These are phyloP conservation scores for Anthophora plumipes DNA, from an alignment of 2,888 invertebrate species.

Conservation along the genomic window DNA sequence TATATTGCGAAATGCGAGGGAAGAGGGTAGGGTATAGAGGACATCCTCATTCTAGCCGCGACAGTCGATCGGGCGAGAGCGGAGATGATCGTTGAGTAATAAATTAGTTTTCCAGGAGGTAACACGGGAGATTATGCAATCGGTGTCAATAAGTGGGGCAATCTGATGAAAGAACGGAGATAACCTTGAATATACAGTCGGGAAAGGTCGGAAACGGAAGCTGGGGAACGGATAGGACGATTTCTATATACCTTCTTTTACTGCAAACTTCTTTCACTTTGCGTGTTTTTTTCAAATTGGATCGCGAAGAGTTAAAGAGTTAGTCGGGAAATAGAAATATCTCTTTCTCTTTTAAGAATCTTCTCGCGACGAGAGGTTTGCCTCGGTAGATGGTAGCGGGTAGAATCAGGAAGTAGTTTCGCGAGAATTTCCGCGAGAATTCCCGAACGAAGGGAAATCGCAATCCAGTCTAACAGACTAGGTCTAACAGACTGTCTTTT, in stretches of 20 bases:
- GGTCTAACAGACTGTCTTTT: constrained; percentile 17
- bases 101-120: constrained; percentile 82
- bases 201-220: constrained; percentile 61
- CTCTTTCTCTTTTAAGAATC: constrained; percentile 45
- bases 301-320: constrained; percentile 10
- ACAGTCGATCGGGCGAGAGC: constrained; percentile 75
- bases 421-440: constrained; percentile 57
- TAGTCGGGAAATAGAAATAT: constrained; percentile 65
- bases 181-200: constrained; percentile 60
- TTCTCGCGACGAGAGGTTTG: constrained; percentile 32
- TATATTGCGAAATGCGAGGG: constrained; percentile 46
- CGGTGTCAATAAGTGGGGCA: constrained; percentile 64
- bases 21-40: constrained; percentile 71
- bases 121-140: constrained; percentile 77
- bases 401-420: constrained; percentile 58
- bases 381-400: constrained; percentile 49
- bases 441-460: constrained; percentile 36
- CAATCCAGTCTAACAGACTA: constrained; percentile 8
- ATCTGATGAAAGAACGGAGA: constrained; percentile 63
- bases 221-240: neutral
- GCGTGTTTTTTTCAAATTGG: constrained; percentile 16
- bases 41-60: constrained; percentile 82
- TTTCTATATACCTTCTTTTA: constrained; percentile 10
- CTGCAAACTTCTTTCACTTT: neutral
- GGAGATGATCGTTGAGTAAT: constrained; percentile 83